phyloP scores from a whole-genome alignment of 2,797 vertebrate genomes.

The Macropodus opercularis region DNA sequence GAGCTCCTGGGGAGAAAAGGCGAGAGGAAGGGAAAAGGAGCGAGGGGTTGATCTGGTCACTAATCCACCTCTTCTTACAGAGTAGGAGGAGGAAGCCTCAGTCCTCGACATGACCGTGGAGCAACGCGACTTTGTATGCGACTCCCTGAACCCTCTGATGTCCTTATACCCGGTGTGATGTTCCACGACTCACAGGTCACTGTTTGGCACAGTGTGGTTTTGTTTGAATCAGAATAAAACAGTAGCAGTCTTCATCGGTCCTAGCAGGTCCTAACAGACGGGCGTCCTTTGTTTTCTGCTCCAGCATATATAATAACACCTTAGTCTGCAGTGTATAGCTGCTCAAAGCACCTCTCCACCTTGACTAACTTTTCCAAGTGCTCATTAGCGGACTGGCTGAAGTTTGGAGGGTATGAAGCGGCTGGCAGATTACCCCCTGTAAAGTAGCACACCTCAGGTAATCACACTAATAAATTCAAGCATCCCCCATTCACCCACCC shows the following conservation, averaged over 20 bases:
- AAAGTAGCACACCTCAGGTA: constrained; percentile 81
- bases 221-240: constrained; percentile 3
- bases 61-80: constrained; percentile 66
- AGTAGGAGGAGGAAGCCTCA: constrained; percentile 39
- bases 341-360: constrained; percentile 77
- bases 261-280: constrained; percentile 25
- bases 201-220: background rate
- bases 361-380: constrained; percentile 75
- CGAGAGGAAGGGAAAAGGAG: constrained; percentile 27
- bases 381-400: constrained; percentile 76
- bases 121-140: constrained; percentile 43
- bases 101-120: constrained; percentile 56
- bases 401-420: constrained; percentile 70
- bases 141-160: constrained; percentile 32
- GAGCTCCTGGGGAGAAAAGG: constrained; percentile 58
- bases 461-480: constrained; percentile 78
- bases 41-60: constrained; percentile 53
- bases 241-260: constrained; percentile 32
- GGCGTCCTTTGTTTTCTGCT: constrained; percentile 62
- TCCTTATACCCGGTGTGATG: constrained; percentile 25
- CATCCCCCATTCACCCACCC: constrained; percentile 32
- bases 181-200: constrained; percentile 1
- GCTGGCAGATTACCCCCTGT: constrained; percentile 76
- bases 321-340: constrained; percentile 56
- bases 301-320: constrained; percentile 59